Evolutionary conservation across 2,797 vertebrate species (phyloP), one percentile per base, ranked within the genome.

Genomic region (Oryzias sinensis): DNA sequence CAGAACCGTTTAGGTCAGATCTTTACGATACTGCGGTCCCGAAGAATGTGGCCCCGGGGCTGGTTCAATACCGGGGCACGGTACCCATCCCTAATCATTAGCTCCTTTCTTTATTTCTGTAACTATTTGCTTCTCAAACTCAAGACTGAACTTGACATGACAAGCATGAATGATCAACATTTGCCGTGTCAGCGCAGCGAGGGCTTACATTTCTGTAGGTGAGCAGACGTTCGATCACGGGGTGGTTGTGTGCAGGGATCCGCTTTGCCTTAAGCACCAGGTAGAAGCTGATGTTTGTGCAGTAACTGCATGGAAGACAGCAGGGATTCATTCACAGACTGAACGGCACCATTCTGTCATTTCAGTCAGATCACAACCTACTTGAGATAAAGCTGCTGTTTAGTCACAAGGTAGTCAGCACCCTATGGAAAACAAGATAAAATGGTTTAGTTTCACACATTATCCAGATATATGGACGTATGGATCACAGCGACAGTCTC

Each of bases 281-380:
- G 62, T 98, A 99, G 85, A 98, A 99, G 44, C 96, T 97, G 80
- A 99, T 95, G 71, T 98, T 98, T 74, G 94, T 92, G 72, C 96
- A 98, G 65, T 99, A 99, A 79, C 93, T 94, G 74, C 1, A 47
- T 49, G 54, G 46, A 20, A 73, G 50, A 77, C 2, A 47, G 52
- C 6, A 4, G 55, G 20, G 5, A 53, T 14, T 50, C 15, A 14
- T 6, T 44, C 6, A 54, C 2, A 3, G 1, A 64, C 44, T 1
- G 1, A n/a, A 4, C 4, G 15, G 43, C 9, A 8, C 27, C 4
- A 56, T 22, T n/a, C n/a, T 16, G 2, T 2, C n/a, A 6, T 2
- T 1, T 6, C 6, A 7, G 18, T 24, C 17, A 16, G 5, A 56
- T 37, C 42, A 5, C 45, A 16, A 87, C 91, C 85, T 88, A 94